phyloP scores from a whole-genome alignment of 92 coral and sea anemone species.

The Epizoanthus ramosus region DNA sequence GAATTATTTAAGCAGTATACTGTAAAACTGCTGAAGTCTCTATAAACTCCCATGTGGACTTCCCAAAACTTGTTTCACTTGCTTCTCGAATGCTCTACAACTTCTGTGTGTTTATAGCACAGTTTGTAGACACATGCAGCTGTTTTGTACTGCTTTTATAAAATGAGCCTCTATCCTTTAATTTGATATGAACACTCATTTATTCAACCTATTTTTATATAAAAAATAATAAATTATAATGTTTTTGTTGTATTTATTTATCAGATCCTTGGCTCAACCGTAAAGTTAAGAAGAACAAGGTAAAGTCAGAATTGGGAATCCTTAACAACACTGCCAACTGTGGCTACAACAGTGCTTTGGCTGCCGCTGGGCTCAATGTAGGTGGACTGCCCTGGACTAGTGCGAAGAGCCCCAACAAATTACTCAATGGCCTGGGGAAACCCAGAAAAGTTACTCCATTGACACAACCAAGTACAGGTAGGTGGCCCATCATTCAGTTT shows the following conservation, averaged over 20 bases:
- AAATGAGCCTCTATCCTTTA: too few species aligned
- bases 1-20: too few species aligned
- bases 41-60: too few species aligned
- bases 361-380: slow-evolving; percentile 94
- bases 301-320: slow-evolving; percentile 61
- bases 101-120: too few species aligned
- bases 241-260: background rate
- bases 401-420: slow-evolving; percentile 23
- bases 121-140: too few species aligned
- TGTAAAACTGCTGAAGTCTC: too few species aligned
- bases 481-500: background rate
- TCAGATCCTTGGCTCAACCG: slow-evolving; percentile 88
- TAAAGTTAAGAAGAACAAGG: slow-evolving; percentile 79
- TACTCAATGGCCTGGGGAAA: slow-evolving; percentile 44
- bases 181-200: too few species aligned
- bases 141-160: too few species aligned
- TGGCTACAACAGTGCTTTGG: slow-evolving; percentile 70
- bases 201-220: too few species aligned
- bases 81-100: too few species aligned
- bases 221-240: too few species aligned
- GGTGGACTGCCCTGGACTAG: slow-evolving; percentile 73
- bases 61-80: too few species aligned
- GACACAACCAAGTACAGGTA: slow-evolving; percentile 36
- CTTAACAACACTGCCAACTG: slow-evolving; percentile 58
- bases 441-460: slow-evolving; percentile 33